Percentiles rank a stretch among this genome's conserved stretches.
These are phyloP conservation scores for Periophthalmus magnuspinnatus DNA, from an alignment of 2,797 vertebrate genomes.

Conservation along the genomic window DNA sequence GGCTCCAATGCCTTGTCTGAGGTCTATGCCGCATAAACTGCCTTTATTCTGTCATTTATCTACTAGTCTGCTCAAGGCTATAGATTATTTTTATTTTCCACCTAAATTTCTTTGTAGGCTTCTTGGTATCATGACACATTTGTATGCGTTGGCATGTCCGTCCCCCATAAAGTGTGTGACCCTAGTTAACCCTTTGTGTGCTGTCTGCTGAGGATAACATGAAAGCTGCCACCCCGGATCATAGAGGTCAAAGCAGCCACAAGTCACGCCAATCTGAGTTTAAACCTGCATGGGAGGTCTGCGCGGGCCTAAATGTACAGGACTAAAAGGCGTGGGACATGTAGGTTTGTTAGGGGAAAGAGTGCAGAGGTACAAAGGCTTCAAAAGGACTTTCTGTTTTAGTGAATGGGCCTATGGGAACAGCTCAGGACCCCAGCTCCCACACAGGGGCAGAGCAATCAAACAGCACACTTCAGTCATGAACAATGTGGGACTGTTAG, in stretches of 20 bases:
- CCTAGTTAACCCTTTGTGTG: constrained; percentile 26
- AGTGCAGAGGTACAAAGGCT: constrained; percentile 13
- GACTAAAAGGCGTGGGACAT: constrained; percentile 28
- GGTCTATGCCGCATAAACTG: neutral
- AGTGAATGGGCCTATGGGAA: constrained; percentile 45
- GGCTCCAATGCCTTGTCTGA: neutral
- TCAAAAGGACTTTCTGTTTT: constrained; percentile 14
- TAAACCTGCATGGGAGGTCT: constrained; percentile 4
- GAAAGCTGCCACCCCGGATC: constrained; percentile 26
- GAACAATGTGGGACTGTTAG: neutral
- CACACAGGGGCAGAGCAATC: constrained; percentile 35
- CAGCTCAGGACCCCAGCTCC: constrained; percentile 14
- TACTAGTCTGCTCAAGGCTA: neutral
- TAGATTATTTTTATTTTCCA: neutral
- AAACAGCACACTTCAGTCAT: constrained; percentile 3
- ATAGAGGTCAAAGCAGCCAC: constrained; percentile 27
- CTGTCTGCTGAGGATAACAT: constrained; percentile 44
- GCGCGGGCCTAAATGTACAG: constrained; percentile 25
- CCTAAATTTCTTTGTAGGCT: neutral
- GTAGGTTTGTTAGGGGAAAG: constrained; percentile 26
- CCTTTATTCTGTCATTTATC: neutral
- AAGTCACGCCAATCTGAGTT: constrained; percentile 14
- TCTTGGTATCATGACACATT: constrained; percentile 3
- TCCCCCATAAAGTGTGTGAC: constrained; percentile 16
- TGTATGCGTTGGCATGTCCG: constrained; percentile 8